Conservation (phyloP, 2,797 vertebrate species). For the Poecile montanus region DNA sequence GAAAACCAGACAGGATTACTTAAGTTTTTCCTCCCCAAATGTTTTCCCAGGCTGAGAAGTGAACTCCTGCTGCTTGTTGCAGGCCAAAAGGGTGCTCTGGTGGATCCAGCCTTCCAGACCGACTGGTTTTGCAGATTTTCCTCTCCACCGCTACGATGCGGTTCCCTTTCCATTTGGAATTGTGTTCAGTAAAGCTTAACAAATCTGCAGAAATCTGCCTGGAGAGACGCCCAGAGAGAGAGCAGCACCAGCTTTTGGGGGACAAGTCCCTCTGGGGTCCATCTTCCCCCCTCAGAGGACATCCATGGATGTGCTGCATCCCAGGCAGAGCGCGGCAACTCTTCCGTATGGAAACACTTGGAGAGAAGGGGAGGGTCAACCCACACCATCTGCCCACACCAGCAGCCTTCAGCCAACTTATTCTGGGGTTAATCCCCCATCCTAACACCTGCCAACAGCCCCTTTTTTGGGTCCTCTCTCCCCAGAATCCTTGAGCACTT, state of each 20-base stretch:
- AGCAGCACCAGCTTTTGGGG: neutral
- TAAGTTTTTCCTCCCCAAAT: neutral
- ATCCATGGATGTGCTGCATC: neutral
- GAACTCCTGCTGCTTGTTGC: neutral
- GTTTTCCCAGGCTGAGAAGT: neutral
- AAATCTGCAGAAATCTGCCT: neutral
- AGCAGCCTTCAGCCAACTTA: neutral
- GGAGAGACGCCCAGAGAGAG: accelerated
- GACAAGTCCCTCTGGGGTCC: neutral
- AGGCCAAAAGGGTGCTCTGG: neutral
- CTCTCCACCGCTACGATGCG: accelerated
- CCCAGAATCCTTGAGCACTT: neutral
- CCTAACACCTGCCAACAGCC: neutral
- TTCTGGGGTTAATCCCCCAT: neutral
- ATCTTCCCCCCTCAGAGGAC: neutral
- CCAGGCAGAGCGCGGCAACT: neutral
- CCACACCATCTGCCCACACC: too few species aligned
- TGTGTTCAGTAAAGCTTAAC: neutral
- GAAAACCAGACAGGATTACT: neutral
- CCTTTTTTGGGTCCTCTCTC: neutral
- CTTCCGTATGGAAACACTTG: neutral
- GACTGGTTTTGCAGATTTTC: neutral
- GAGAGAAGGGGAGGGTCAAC: neutral
- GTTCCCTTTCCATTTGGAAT: accelerated
- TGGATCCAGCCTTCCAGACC: neutral